phyloP scores from a whole-genome alignment of 1,140 invertebrate species.

The Atta colombica region DNA sequence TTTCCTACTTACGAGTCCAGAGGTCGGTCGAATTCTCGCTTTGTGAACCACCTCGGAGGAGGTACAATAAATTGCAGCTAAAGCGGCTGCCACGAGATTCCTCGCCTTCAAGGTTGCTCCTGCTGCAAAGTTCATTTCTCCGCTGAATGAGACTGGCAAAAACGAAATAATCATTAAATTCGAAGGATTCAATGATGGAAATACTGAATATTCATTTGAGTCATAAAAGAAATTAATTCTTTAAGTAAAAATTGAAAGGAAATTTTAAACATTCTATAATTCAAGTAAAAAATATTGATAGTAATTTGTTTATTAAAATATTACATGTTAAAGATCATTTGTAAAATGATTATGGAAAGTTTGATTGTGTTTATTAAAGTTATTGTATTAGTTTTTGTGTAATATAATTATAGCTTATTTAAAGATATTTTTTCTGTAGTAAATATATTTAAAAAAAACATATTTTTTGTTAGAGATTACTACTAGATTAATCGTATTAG shows the following conservation, averaged over 20 bases:
- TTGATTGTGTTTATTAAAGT: background rate
- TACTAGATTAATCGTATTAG: background rate
- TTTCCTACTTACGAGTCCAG: constrained; percentile 78
- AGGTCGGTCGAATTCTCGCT: constrained; percentile 77
- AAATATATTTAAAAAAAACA: background rate
- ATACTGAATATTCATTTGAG: background rate
- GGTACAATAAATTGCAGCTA: constrained; percentile 75
- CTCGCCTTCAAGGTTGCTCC: constrained; percentile 55
- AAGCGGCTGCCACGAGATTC: constrained; percentile 30
- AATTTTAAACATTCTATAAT: background rate
- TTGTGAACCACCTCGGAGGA: constrained; percentile 79
- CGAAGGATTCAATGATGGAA: constrained; percentile 15
- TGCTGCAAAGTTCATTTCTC: constrained; percentile 27
- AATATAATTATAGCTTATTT: background rate
- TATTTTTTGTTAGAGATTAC: background rate
- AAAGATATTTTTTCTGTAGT: too few species aligned
- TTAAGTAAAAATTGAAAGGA: background rate
- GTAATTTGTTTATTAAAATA: constrained; percentile 16
- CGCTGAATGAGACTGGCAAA: constrained; percentile 7
- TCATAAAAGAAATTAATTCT: background rate
- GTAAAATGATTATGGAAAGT: background rate
- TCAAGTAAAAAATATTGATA: background rate
- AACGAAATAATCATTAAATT: constrained; percentile 8
- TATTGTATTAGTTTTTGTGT: background rate
- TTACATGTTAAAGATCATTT: background rate